phyloP scores from a whole-genome alignment of 2,797 vertebrate genomes.

The Serranus cabrilla region DNA sequence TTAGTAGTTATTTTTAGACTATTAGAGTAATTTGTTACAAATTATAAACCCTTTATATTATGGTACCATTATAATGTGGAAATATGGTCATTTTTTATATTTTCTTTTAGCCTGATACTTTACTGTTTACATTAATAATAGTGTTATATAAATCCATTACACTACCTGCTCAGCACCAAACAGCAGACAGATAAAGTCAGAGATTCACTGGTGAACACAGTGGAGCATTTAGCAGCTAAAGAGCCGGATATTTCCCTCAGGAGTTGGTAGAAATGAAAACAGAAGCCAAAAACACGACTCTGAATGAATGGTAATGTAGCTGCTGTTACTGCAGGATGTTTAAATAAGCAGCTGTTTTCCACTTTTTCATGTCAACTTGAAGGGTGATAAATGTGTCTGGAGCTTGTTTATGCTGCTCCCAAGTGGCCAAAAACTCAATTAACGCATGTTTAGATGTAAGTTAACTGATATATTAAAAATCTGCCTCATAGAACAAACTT shows the following conservation, averaged over 20 bases:
- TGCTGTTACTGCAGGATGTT: constrained; percentile 3
- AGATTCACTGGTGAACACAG: neutral
- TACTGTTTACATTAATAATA: too few species aligned
- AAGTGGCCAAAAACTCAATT: constrained; percentile 12
- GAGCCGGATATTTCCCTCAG: constrained; percentile 3
- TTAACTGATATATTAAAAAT: neutral
- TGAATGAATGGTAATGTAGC: neutral
- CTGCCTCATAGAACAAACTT: neutral
- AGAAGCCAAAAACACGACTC: neutral
- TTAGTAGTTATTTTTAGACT: too few species aligned
- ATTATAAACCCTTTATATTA: neutral
- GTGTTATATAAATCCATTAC: neutral
- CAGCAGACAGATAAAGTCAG: neutral
- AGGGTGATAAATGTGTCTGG: neutral
- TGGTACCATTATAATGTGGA: too few species aligned
- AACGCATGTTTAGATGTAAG: neutral
- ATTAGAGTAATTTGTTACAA: neutral
- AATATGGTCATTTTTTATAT: too few species aligned
- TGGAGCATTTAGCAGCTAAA: neutral
- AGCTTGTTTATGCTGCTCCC: constrained; percentile 26
- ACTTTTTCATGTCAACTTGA: neutral
- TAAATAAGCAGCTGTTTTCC: neutral
- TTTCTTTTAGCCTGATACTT: too few species aligned
- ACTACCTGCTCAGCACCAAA: neutral
- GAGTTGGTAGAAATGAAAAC: neutral